Percentiles rank a stretch among this genome's conserved stretches.
Evolutionary conservation across 2,797 vertebrate species (phyloP).

Genomic region (Thripadectes ignobilis): DNA sequence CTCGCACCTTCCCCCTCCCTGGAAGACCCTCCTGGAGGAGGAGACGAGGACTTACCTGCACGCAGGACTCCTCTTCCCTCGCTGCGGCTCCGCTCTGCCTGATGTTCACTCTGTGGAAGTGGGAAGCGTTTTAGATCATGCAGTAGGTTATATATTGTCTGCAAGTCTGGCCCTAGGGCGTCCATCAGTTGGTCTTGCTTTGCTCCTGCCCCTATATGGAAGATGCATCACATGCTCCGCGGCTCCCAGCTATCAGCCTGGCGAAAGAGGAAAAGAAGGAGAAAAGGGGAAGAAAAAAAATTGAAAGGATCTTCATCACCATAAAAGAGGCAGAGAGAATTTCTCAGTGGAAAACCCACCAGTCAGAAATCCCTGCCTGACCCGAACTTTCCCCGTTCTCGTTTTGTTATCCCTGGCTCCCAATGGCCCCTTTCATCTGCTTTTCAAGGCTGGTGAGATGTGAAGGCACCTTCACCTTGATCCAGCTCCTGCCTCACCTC

Average conservation of each 20-base stretch:
- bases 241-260: slow-evolving; percentile 70
- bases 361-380: slow-evolving; percentile 59
- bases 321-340: slow-evolving; percentile 57
- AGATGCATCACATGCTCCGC: slow-evolving; percentile 73
- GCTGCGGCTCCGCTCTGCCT: slow-evolving; percentile 15
- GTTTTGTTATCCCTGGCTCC: slow-evolving; percentile 44
- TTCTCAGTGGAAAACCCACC: slow-evolving; percentile 57
- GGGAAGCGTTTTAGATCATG: slow-evolving; percentile 71
- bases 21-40: neutral
- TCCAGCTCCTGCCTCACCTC: neutral
- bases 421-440: slow-evolving; percentile 54
- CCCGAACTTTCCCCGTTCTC: slow-evolving; percentile 27
- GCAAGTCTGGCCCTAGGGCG: slow-evolving; percentile 88
- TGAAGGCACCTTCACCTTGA: slow-evolving; percentile 45
- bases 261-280: slow-evolving; percentile 39
- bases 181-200: slow-evolving; percentile 71
- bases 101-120: slow-evolving; percentile 56
- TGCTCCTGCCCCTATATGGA: slow-evolving; percentile 75
- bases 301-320: slow-evolving; percentile 55
- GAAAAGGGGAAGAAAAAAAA: neutral
- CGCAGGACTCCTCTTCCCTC: neutral
- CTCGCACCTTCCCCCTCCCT: neutral
- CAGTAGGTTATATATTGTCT: slow-evolving; percentile 91
- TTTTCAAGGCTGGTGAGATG: slow-evolving; percentile 40
- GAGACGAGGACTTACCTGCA: slow-evolving; percentile 45